Conservation (phyloP, 2,797 vertebrate genomes). For the Dendrocincla fuliginosa region DNA sequence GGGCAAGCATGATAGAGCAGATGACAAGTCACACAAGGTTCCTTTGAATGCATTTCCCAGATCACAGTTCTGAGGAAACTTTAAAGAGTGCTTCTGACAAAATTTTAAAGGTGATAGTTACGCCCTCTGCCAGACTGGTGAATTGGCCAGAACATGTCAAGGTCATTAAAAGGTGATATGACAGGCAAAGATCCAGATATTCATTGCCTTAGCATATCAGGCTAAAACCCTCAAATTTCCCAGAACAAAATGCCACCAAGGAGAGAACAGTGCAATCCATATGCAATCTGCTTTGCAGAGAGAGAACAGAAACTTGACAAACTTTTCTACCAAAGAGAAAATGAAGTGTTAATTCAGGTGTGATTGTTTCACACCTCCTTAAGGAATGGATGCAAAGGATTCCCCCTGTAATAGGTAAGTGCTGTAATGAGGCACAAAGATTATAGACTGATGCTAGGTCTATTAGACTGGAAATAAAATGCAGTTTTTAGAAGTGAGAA, state of each 20-base stretch:
- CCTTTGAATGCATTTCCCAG: background rate
- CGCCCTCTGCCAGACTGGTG: background rate
- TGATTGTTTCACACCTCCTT: background rate
- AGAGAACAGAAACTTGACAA: background rate
- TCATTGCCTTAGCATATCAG: background rate
- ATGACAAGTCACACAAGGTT: background rate
- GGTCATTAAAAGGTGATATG: background rate
- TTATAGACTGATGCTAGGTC: background rate
- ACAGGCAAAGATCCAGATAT: background rate
- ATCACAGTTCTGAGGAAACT: background rate
- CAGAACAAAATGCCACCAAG: background rate
- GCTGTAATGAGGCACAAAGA: background rate
- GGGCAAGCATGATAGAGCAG: rapidly evolving
- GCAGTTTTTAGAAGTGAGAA: background rate
- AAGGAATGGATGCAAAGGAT: background rate
- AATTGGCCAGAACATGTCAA: background rate
- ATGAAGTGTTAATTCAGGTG: background rate
- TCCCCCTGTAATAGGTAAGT: background rate
- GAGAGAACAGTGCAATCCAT: background rate
- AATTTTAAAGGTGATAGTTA: background rate
- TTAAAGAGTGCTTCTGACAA: background rate
- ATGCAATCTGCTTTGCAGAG: background rate
- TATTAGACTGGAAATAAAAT: background rate
- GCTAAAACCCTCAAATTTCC: background rate
- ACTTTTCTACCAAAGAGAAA: background rate